Conservation (phyloP, 2,113 vertebrate genomes). For the Psophia crepitans region DNA sequence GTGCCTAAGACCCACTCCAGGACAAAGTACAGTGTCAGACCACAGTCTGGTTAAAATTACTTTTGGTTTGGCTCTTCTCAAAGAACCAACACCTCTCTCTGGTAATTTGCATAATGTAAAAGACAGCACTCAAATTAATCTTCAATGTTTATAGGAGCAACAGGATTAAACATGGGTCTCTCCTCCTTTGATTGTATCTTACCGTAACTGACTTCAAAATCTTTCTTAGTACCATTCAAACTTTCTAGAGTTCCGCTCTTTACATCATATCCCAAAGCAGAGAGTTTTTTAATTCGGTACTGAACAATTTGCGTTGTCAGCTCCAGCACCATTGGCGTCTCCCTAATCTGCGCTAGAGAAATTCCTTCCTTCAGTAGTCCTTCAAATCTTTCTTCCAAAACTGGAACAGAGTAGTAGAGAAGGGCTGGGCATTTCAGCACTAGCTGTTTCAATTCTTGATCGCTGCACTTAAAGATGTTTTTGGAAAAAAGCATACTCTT, state of each 20-base stretch:
- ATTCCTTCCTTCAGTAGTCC: slow-evolving; percentile 80
- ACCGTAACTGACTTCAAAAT: slow-evolving; percentile 85
- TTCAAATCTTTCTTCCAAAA: slow-evolving; percentile 82
- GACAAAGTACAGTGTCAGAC: neutral
- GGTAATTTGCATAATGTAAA: neutral
- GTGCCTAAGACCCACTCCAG: neutral
- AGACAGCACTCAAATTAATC: slow-evolving; percentile 49
- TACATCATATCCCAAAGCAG: slow-evolving; percentile 76
- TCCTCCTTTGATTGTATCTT: slow-evolving; percentile 81
- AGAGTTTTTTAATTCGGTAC: slow-evolving; percentile 83
- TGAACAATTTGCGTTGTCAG: slow-evolving; percentile 87
- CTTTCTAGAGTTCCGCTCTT: slow-evolving; percentile 77
- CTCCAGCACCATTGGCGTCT: slow-evolving; percentile 84
- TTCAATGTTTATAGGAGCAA: slow-evolving; percentile 80
- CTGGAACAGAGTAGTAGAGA: slow-evolving; percentile 81
- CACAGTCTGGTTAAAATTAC: neutral
- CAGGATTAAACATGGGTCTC: slow-evolving; percentile 91
- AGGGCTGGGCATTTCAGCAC: slow-evolving; percentile 86
- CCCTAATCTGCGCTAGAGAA: slow-evolving; percentile 81
- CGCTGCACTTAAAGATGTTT: slow-evolving; percentile 78
- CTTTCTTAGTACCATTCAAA: slow-evolving; percentile 89
- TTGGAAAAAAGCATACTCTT: slow-evolving; percentile 80
- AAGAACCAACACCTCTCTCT: neutral
- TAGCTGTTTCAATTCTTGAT: slow-evolving; percentile 77
- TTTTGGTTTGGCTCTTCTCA: neutral